phyloP scores from a whole-genome alignment of 2,888 invertebrate species.

The Macrosoma leucophasiata region DNA sequence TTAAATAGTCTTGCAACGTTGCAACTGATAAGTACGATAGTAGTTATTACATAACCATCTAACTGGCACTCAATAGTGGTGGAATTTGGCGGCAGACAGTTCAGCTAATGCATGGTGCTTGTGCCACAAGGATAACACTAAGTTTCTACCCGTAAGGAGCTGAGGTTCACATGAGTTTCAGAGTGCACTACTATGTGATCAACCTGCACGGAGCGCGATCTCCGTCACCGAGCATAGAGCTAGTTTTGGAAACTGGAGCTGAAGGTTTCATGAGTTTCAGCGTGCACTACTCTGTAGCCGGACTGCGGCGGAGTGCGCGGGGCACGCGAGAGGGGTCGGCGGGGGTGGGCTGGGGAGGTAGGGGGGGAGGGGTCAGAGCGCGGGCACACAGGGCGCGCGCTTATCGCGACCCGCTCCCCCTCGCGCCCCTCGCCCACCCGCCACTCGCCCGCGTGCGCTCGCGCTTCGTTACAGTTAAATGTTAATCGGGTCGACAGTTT shows the following conservation, averaged over 20 bases:
- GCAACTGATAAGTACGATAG: too few relatives aligned
- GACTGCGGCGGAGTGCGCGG: conserved; percentile 2
- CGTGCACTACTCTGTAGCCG: too few relatives aligned
- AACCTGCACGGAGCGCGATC: conserved; percentile 4
- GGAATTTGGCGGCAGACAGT: too few relatives aligned
- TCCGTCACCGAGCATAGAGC: too few relatives aligned
- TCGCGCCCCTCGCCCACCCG: conserved; percentile 19
- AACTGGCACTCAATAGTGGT: too few relatives aligned
- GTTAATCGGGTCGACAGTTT: conserved; percentile 25
- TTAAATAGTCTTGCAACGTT: too few relatives aligned
- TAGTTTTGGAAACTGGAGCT: too few relatives aligned
- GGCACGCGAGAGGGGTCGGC: conserved; percentile 4
- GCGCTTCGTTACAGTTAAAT: conserved; percentile 27
- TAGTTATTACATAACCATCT: too few relatives aligned
- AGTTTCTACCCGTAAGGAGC: conserved; percentile 3
- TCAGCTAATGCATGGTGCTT: too few relatives aligned
- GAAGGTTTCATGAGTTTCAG: too few relatives aligned
- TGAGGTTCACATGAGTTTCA: neutral
- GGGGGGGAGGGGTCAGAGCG: conserved; percentile 24
- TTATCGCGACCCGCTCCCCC: conserved; percentile 35
- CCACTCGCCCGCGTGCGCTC: conserved; percentile 26
- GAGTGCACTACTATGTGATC: conserved; percentile 3
- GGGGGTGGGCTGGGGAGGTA: conserved; percentile 10
- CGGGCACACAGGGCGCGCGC: conserved; percentile 48
- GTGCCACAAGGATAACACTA: too few relatives aligned